Evolutionary conservation across 2,113 vertebrate genomes (phyloP), one percentile per base, ranked within the genome.

Genomic region (Oreotragus oreotragus): DNA sequence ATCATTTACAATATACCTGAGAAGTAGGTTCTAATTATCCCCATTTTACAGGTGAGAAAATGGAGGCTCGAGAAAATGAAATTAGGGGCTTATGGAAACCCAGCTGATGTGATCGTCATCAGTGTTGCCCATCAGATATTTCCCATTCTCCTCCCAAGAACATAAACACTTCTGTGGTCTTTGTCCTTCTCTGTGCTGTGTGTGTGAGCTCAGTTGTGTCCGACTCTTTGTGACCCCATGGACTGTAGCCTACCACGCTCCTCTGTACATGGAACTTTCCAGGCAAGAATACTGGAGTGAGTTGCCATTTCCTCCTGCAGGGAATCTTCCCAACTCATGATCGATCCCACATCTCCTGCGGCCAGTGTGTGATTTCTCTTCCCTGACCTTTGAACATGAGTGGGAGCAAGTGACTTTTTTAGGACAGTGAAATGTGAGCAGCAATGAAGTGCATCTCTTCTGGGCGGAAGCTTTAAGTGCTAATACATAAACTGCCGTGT

Each of bases 11-110:
- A 33, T 23, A 87, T 64, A 70, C n/a, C 36, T 88, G 93, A 79
- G 66, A 77, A 77, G n/a, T 92, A 49, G 12, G 10, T n/a, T 45
- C 79, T 33, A 58, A 16, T 87, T 55, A 81, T 92, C 2, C 4
- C 12, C 30, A 1, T 77, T 97, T 88, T 95, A n/a, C 2, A 53
- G 43, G 19, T 64, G 30, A 92, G 80, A 60, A 88, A 76, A 93
- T 23, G 28, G 49, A 49, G 60, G 7, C 49, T 91, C 21, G 7
- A 49, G 58, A 49, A 76, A 88, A 45, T 53, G n/a, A 62, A 25
- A 23, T 79, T 39, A 84, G n/a, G 36, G 15, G 8, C 7, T 39
- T 53, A 4, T 3, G 23, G 81, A 21, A 17, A 85, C 23, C 13
- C 76, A 81, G 58, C 30, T 51, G 33, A 17, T 76, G 43, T 23